Evolutionary conservation across 2,888 invertebrate species (phyloP).

Genomic region (Cyclophora punctaria): DNA sequence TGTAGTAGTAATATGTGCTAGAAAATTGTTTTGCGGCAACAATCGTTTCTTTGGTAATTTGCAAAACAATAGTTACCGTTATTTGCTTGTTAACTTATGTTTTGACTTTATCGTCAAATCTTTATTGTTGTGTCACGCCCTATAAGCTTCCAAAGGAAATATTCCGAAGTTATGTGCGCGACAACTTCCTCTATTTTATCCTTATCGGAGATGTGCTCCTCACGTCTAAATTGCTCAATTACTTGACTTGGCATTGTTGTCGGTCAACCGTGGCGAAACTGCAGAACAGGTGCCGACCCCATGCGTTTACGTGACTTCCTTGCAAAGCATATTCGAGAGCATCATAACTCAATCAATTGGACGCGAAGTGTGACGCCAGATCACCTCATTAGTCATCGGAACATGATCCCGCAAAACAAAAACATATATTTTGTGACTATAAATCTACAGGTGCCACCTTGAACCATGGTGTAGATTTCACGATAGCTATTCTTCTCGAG

Average conservation of each 20-base stretch:
- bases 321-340: conserved; percentile 32
- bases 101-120: not conserved
- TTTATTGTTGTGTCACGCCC: not conserved
- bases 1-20: too few species aligned
- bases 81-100: not conserved
- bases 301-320: conserved; percentile 49
- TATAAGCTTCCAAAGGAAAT: not conserved
- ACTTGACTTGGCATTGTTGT: conserved; percentile 57
- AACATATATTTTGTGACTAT: conserved; percentile 38
- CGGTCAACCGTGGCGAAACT: conserved; percentile 54
- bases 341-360: conserved; percentile 19
- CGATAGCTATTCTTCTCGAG: conserved; percentile 53
- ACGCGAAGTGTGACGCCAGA: not conserved
- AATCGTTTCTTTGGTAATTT: too few species aligned
- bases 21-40: too few species aligned
- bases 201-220: conserved; percentile 57
- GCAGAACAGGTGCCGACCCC: conserved; percentile 54
- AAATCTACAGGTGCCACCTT: conserved; percentile 53
- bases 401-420: conserved; percentile 23
- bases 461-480: conserved; percentile 62
- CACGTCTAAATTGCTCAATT: conserved; percentile 59
- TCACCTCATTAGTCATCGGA: conserved; percentile 18
- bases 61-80: too few species aligned
- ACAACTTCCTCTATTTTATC: conserved; percentile 52
- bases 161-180: conserved; percentile 24